Evolutionary conservation across 2,888 invertebrate genomes (phyloP).

Genomic region (Conchocele bisecta): DNA sequence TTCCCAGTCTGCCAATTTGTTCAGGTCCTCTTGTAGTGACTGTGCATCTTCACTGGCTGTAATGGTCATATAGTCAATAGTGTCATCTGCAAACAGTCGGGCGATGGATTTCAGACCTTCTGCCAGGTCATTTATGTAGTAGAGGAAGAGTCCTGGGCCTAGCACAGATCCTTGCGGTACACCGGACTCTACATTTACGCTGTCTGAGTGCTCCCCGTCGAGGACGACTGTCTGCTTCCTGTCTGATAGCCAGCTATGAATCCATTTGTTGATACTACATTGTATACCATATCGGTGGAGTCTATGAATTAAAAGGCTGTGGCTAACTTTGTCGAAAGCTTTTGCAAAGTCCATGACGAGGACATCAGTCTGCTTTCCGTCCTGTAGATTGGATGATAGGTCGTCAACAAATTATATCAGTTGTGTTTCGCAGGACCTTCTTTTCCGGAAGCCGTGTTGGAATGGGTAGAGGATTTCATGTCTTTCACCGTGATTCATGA

Average conservation of each 20-base stretch:
- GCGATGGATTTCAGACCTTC: slow-evolving; percentile 9
- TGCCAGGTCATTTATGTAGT: slow-evolving; percentile 27
- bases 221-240: slow-evolving; percentile 13
- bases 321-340: slow-evolving; percentile 32
- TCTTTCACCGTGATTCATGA: slow-evolving; percentile 15
- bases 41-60: slow-evolving; percentile 7
- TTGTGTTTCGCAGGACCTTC: slow-evolving; percentile 31
- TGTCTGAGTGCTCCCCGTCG: not conserved
- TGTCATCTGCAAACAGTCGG: slow-evolving; percentile 33
- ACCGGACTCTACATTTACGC: slow-evolving; percentile 10
- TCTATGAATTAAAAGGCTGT: slow-evolving; percentile 7
- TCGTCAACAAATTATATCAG: slow-evolving; percentile 20
- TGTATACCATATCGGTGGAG: slow-evolving; percentile 28
- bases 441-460: slow-evolving; percentile 31
- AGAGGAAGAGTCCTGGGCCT: slow-evolving; percentile 7
- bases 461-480: slow-evolving; percentile 22
- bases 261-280: slow-evolving; percentile 24
- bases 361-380: slow-evolving; percentile 17
- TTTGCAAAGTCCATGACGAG: slow-evolving; percentile 45
- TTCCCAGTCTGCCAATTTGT: slow-evolving; percentile 31
- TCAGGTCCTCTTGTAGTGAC: slow-evolving; percentile 28
- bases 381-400: not conserved
- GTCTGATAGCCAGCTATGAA: slow-evolving; percentile 5
- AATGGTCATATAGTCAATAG: slow-evolving; percentile 31
- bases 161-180: slow-evolving; percentile 22